Evolutionary conservation across 2,888 invertebrate species (phyloP), one percentile per base, ranked within the genome.

Genomic region (Zeuzera pyrina): DNA sequence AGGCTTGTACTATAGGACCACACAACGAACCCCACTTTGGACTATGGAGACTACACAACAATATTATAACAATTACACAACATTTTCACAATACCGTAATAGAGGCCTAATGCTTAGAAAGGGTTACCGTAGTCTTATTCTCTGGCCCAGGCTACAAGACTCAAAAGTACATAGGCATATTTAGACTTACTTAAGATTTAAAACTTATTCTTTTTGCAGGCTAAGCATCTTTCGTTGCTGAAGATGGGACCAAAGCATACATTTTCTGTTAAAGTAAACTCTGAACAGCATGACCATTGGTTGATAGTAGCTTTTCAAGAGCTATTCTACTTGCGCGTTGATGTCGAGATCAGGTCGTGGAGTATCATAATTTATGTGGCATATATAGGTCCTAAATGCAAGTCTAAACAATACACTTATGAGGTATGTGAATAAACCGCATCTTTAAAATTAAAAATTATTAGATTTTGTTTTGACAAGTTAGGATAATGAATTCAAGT

Each of bases 311-410:
- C 69, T 15, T 47, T 65, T 38, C 57, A 57, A 22, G 64, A 78
- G 48, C 52, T 68, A 47, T 84, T 83, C 62, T 67, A 70, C 41
- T 41, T 78, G 40, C 61, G 67, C 14, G 57, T 76, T 3, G 70
- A 73, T 45, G 65, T 77, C 11, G 70, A 74, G 42, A 52, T 69
- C 15, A 67, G 67, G 36, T 50, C 65, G 11, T 69, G 71, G 69
- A n/a, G 76, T 31, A 51, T 78, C 29, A 43, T 63, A 35, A 58
- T 74, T 6, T 67, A 64, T 49, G 78, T 79, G 39, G 59, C 71
- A 1, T 83, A 72, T 49, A 67, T 84, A 37, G 84, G 84, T 1
- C 83, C 84, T 26, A 69, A 72, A 49, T 63, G 63, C 35, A 59
- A 66, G 13, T 70, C 81, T 1, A 51, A 48, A 27, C 49, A 62